These are phyloP conservation scores for Halocynthia roretzi DNA, from an alignment of 23 tunicate genomes.

Conservation along the genomic window DNA sequence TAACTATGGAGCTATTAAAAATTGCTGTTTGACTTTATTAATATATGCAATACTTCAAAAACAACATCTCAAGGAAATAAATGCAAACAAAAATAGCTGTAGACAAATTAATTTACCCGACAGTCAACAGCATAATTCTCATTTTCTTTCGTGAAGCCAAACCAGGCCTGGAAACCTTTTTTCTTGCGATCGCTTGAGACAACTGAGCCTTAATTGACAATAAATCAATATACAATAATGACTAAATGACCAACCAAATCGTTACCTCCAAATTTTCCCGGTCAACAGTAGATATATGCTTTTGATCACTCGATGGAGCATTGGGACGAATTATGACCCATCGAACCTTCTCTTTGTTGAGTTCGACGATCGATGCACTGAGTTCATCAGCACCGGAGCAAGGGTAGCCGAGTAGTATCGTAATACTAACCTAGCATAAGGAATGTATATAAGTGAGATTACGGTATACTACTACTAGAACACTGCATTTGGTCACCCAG, in stretches of 20 bases:
- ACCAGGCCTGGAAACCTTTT: conserved; percentile 48
- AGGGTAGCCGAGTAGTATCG: conserved; percentile 57
- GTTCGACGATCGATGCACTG: conserved; percentile 38
- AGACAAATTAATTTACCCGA: conserved; percentile 35
- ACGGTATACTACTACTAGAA: too few species aligned
- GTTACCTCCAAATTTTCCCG: conserved; percentile 2
- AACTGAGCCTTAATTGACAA: conserved; percentile 24
- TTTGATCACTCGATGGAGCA: too few species aligned
- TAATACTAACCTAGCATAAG: conserved; percentile 1
- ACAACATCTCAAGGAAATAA: too few species aligned
- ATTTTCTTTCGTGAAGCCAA: conserved; percentile 64
- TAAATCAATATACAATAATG: too few species aligned
- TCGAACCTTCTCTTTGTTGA: conserved; percentile 68
- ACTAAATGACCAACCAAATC: too few species aligned
- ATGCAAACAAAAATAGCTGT: neutral
- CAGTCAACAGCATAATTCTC: conserved; percentile 44
- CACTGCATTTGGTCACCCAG: too few species aligned
- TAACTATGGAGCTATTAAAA: too few species aligned
- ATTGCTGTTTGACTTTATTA: too few species aligned
- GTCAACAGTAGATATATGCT: neutral
- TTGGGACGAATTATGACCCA: conserved; percentile 59
- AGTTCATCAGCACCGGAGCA: conserved; percentile 50
- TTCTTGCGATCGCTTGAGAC: conserved; percentile 35
- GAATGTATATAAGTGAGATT: too few species aligned
- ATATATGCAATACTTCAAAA: too few species aligned